These are phyloP conservation scores for Arbacia lixula DNA, from an alignment of 53 echinoderm and acorn worm species.

Conservation along the genomic window DNA sequence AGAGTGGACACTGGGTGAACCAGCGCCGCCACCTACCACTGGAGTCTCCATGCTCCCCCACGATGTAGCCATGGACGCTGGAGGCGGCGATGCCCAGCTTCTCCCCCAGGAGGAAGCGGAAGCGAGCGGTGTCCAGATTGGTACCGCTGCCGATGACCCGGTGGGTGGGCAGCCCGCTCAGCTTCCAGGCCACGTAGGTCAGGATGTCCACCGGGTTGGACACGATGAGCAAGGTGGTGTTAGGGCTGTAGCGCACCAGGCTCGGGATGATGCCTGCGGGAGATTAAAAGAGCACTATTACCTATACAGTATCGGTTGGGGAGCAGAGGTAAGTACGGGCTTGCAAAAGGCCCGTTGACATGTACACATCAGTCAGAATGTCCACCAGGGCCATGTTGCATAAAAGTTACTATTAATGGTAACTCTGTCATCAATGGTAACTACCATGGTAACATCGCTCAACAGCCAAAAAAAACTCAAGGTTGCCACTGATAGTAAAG, in stretches of 20 bases:
- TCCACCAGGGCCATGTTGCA: too few relatives aligned
- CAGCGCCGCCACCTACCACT: slow-evolving; percentile 66
- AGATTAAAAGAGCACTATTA: too few relatives aligned
- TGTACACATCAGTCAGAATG: too few relatives aligned
- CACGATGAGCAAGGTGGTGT: slow-evolving; percentile 76
- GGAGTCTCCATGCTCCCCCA: slow-evolving; percentile 93
- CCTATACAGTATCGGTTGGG: too few relatives aligned
- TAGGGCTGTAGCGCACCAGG: slow-evolving; percentile 84
- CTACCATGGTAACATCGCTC: too few relatives aligned
- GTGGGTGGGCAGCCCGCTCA: slow-evolving; percentile 85
- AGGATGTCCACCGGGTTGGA: slow-evolving; percentile 91
- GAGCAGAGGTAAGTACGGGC: too few relatives aligned
- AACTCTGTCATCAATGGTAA: too few relatives aligned
- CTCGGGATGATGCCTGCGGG: slow-evolving; percentile 83
- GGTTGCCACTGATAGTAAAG: too few relatives aligned
- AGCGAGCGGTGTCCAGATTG: slow-evolving; percentile 89
- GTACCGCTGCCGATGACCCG: slow-evolving; percentile 90
- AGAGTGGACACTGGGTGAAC: not conserved
- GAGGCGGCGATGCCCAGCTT: slow-evolving; percentile 85
- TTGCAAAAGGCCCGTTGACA: too few relatives aligned
- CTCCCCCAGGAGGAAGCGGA: slow-evolving; percentile 92
- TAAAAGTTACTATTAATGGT: too few relatives aligned
- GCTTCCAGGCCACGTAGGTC: slow-evolving; percentile 92
- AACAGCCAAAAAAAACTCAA: too few relatives aligned
- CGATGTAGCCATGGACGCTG: slow-evolving; percentile 93